Evolutionary conservation across 1,140 invertebrate genomes (phyloP), one percentile per base, ranked within the genome.

Genomic region (Grapholita molesta): DNA sequence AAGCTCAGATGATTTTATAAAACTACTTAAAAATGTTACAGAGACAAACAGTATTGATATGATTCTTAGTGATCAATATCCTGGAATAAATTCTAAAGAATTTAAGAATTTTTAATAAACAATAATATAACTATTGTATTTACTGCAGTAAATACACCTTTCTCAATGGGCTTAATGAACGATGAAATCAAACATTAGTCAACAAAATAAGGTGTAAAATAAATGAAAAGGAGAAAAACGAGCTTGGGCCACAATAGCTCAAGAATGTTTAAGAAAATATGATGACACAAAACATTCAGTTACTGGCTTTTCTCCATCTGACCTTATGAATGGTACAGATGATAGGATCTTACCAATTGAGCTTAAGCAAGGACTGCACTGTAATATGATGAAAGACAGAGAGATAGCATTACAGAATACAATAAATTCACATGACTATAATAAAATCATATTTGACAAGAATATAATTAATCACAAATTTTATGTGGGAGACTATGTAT

Each of bases 171-270:
- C 7, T 30, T 3, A 30, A 30, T 7, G 28, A 30, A 30, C 3
- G 28, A 30, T 7, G 80, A 55, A 83, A 84, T 69, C 80, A 83
- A 76, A 84, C 75, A 65, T 30, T 83, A 52, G 78, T 78, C 3
- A 84, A 84, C 68, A 84, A 82, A 82, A 84, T 84, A n/a, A 78
- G 80, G 80, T 90, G 87, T 69, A 86, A 68, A 75, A 78, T 86
- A 28, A 86, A 87, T 75, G 72, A 76, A 25, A 67, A 42, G 23
- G 24, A 24, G 70, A 71, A 21, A 74, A 70, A 15, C 73, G 24
- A 75, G 72, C 82, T 61, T 88, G 84, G 88, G 77, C 86, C 77
- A 85, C 79, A 7, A 80, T 88, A 61, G 86, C 84, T 48, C 66
- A 77, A 25, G 68, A 83, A 67, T 89, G 86, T 73, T 68, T 83